A percentile compares a stretch with the other conserved stretches of the same genome.
Conservation (phyloP, 2,888 invertebrate species). For the Acrobasis suavella region DNA sequence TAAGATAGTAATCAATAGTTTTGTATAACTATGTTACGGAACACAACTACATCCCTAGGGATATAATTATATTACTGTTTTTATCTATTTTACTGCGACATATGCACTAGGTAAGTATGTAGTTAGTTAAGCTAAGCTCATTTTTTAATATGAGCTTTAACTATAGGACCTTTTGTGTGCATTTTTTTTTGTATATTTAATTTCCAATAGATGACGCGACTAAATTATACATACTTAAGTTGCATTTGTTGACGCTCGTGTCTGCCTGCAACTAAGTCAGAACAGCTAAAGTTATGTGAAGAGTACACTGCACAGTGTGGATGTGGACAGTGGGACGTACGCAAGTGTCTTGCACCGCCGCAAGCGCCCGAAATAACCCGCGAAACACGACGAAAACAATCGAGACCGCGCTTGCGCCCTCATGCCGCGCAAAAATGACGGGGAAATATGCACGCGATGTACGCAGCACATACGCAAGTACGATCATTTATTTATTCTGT, state of each 20-base stretch:
- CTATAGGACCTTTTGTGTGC: no score
- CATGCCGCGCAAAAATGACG: slow-evolving; percentile 72
- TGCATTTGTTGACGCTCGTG: background rate
- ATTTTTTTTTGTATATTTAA: no score
- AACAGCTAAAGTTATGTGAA: slow-evolving; percentile 36
- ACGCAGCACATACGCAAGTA: slow-evolving; percentile 33
- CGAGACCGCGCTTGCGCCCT: slow-evolving; percentile 69
- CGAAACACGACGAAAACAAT: slow-evolving; percentile 82
- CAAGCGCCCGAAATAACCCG: slow-evolving; percentile 74
- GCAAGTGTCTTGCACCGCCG: slow-evolving; percentile 68
- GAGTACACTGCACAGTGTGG: slow-evolving; percentile 32
- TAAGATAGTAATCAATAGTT: no score
- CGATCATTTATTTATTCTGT: background rate
- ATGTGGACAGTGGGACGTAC: slow-evolving; percentile 65
- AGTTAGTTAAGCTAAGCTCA: no score
- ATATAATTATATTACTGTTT: no score
- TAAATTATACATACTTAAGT: no score
- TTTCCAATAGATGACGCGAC: no score
- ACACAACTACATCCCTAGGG: no score
- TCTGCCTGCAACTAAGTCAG: background rate
- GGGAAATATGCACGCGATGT: slow-evolving; percentile 60
- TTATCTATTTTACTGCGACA: no score
- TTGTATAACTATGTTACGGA: no score
- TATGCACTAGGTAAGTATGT: no score
- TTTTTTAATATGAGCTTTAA: no score